Evolutionary conservation across 2,888 invertebrate genomes (phyloP), one percentile per base, ranked within the genome.

Genomic region (Chalcis sispes): DNA sequence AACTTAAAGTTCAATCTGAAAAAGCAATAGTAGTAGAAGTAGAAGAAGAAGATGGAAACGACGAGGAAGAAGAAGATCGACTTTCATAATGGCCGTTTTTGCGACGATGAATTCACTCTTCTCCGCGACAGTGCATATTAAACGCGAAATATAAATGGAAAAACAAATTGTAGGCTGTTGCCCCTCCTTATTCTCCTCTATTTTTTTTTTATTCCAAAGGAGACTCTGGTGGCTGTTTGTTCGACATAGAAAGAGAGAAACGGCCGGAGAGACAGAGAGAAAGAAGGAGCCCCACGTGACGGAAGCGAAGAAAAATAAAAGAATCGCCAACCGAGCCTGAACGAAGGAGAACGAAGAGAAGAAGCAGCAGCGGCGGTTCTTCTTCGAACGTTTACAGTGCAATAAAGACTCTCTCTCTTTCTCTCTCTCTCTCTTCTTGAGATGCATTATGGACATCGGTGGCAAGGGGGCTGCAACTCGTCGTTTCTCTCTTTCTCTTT

Each of bases 361-460:
- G n/a, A n/a, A n/a, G n/a, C n/a, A n/a, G n/a, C n/a, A n/a, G n/a
- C n/a, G n/a, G n/a, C n/a, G 58, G 29, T 29, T 42, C 65, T 52
- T 59, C 52, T 29, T 32, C n/a, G 67, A 76, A 56, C 76, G 56
- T 76, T 76, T 76, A 76, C 72, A 64, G 72, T 72, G 76, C 67
- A 76, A 69, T 76, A 72, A 72, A 76, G 59, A 32, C 50, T 64
- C 74, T n/a, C n/a, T n/a, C n/a, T n/a, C n/a, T n/a, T n/a, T n/a
- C n/a, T n/a, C n/a, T n/a, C n/a, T n/a, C n/a, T n/a, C n/a, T n/a
- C n/a, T n/a, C n/a, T n/a, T n/a, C n/a, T 58, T 32, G 25, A 42
- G 74, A 62, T 56, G 74, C 62, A 74, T 69, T 74, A 62, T 72
- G 64, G 36, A 56, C 56, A 65, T 36, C 62, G 7, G 1, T 42